Conservation (phyloP, 2,888 invertebrate genomes). For the Lamellibrachia satsuma region DNA sequence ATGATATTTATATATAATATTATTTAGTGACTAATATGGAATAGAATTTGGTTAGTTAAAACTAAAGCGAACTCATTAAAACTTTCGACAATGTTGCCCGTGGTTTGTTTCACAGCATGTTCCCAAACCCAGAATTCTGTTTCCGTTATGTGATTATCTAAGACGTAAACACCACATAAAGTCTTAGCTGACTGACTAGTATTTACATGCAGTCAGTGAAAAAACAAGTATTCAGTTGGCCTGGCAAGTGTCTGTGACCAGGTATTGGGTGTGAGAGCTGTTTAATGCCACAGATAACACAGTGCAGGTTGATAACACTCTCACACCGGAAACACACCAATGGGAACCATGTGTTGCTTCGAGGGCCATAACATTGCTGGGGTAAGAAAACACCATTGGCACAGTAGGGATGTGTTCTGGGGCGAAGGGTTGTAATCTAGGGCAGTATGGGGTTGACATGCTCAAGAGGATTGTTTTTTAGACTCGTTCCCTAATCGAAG, state of each 20-base stretch:
- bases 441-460: background rate
- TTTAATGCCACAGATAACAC: background rate
- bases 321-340: background rate
- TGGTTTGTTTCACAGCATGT: no score
- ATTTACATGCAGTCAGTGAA: background rate
- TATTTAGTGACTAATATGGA: no score
- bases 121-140: background rate
- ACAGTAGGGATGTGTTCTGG: background rate
- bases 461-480: background rate
- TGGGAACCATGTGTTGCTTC: slow-evolving; percentile 6
- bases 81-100: no score
- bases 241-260: background rate
- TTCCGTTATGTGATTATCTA: background rate
- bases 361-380: background rate
- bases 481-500: background rate
- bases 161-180: background rate
- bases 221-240: background rate
- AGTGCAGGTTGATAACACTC: background rate
- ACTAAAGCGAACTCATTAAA: no score
- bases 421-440: background rate
- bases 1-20: no score
- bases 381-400: background rate
- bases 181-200: background rate
- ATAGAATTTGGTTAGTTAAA: no score
- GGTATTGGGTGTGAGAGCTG: background rate